Percentiles rank a stretch among this genome's conserved stretches.
Evolutionary conservation across 1,140 invertebrate species (phyloP).

Genomic region (Neodiprion pinetum): DNA sequence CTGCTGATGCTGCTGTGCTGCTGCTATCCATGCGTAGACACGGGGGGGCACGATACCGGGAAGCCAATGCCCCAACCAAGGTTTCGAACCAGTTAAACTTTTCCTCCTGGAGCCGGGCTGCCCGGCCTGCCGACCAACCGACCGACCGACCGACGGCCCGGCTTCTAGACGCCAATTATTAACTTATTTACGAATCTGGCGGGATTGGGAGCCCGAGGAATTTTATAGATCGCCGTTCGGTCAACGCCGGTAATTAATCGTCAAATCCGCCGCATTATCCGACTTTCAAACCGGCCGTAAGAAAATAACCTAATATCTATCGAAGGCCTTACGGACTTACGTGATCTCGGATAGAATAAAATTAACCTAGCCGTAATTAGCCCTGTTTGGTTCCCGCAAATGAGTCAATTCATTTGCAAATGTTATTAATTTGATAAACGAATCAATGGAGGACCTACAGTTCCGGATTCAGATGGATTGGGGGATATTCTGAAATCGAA

Average conservation of each 20-base stretch:
- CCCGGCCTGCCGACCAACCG: background rate
- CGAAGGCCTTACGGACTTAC: no score
- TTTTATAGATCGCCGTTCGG: background rate
- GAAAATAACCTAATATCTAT: background rate
- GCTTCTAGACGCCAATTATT: background rate
- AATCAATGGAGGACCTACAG: no score
- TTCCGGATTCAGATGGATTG: no score
- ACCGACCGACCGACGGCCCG: background rate
- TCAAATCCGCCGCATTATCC: background rate
- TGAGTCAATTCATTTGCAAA: no score
- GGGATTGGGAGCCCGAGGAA: background rate
- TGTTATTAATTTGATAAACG: no score
- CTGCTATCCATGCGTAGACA: constrained; percentile 2
- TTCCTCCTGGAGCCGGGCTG: background rate
- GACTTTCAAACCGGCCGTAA: background rate
- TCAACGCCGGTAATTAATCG: background rate
- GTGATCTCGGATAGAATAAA: no score
- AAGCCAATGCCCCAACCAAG: background rate
- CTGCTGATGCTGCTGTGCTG: background rate
- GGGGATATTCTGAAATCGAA: no score
- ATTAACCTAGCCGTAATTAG: no score
- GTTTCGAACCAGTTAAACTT: constrained; percentile 3
- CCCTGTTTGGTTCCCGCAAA: no score
- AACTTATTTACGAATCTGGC: background rate
- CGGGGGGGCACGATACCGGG: constrained; percentile 5